Percentiles rank a stretch among this genome's conserved stretches.
These are phyloP conservation scores for Planococcus citri DNA, from an alignment of 1,140 invertebrate genomes.

Conservation along the genomic window DNA sequence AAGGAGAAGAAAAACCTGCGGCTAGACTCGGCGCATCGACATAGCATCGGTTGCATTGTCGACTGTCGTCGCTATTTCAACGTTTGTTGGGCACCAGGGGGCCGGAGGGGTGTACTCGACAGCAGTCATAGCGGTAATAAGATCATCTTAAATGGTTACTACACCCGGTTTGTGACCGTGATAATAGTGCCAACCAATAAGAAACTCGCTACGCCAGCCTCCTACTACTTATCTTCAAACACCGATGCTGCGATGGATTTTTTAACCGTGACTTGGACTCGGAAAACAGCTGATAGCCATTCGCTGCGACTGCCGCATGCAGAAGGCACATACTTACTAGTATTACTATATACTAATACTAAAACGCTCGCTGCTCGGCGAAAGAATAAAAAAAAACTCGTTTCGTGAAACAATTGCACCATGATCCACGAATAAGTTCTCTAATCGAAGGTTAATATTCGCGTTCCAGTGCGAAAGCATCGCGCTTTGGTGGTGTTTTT, in stretches of 20 bases:
- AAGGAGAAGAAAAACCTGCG: too few species aligned
- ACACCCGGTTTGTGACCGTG: slow-evolving; percentile 1
- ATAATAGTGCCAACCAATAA: background rate
- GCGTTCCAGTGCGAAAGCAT: background rate
- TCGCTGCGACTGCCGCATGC: too few species aligned
- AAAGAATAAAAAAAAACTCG: background rate
- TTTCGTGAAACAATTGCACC: background rate
- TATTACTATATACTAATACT: too few species aligned
- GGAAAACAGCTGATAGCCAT: background rate
- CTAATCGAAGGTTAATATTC: slow-evolving; percentile 2
- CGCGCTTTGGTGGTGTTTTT: background rate
- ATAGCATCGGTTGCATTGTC: too few species aligned
- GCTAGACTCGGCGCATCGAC: too few species aligned
- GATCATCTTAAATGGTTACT: background rate
- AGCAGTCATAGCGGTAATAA: background rate
- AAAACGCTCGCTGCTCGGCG: too few species aligned
- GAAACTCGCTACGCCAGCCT: background rate
- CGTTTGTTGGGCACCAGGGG: too few species aligned
- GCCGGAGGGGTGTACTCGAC: too few species aligned
- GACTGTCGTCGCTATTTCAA: too few species aligned
- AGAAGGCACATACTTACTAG: too few species aligned
- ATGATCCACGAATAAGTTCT: background rate
- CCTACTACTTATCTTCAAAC: background rate
- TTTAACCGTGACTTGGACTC: background rate
- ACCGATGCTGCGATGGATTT: too few species aligned